Conservation (phyloP, 2,888 invertebrate species). For the Brenthis hecate region DNA sequence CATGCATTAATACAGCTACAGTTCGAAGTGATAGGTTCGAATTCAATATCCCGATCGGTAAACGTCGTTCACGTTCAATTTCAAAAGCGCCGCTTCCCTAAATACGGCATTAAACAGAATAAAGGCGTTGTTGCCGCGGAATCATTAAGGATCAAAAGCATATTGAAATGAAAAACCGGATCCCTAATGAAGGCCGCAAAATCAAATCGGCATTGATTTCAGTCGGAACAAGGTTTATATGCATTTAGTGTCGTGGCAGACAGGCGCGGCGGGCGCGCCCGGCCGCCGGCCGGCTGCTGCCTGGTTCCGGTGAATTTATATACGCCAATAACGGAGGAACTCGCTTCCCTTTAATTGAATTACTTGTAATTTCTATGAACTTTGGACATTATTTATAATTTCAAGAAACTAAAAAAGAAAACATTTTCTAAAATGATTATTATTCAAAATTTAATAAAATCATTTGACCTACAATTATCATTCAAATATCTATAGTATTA, state of each 20-base stretch:
- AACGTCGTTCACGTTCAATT: slow-evolving; percentile 51
- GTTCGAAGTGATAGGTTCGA: slow-evolving; percentile 40
- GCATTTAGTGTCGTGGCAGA: slow-evolving; percentile 64
- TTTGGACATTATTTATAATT: slow-evolving; percentile 42
- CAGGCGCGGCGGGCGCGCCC: slow-evolving; percentile 47
- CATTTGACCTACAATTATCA: not conserved
- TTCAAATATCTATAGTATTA: not conserved
- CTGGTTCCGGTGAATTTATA: slow-evolving; percentile 37
- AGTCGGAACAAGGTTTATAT: slow-evolving; percentile 69
- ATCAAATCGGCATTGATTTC: slow-evolving; percentile 79
- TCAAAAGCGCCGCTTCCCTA: slow-evolving; percentile 76
- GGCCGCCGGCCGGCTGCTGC: slow-evolving; percentile 22
- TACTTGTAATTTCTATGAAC: slow-evolving; percentile 47
- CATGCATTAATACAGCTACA: slow-evolving; percentile 57
- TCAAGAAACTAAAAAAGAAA: slow-evolving; percentile 14
- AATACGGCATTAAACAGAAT: slow-evolving; percentile 74
- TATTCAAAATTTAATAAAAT: too few relatives aligned
- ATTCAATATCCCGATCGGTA: slow-evolving; percentile 55
- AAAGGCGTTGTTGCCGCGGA: slow-evolving; percentile 73
- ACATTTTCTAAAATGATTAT: too few relatives aligned
- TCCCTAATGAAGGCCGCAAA: slow-evolving; percentile 79
- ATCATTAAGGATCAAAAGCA: slow-evolving; percentile 74
- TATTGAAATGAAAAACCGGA: slow-evolving; percentile 80
- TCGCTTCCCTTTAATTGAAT: slow-evolving; percentile 55
- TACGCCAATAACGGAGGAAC: slow-evolving; percentile 55